Evolutionary conservation across 2,113 vertebrate species (phyloP), one percentile per base, ranked within the genome.

Genomic region (Ameiurus melas): DNA sequence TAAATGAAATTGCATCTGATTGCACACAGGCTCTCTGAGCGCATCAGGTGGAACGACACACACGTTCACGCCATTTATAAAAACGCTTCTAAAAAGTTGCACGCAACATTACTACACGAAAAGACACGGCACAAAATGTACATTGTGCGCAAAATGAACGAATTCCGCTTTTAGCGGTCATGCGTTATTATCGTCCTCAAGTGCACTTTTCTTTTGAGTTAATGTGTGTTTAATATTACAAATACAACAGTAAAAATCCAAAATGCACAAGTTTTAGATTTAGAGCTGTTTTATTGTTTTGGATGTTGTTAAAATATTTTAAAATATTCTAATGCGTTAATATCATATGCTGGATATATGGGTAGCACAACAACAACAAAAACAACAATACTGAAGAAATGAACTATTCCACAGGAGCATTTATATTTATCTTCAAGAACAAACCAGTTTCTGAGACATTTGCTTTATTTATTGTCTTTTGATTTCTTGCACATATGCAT

Each of bases 31-130:
- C 9, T 36, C 3, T 70, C 47, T 33, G n/a, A 17, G 51, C 51
- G 84, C 84, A 85, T 85, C 84, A 85, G 68, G 84, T 85, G 68
- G 20, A 70, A 70, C 7, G 13, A 39, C 39, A 83, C 57, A 36
- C 57, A 83, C 57, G 43, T 39, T 3, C 73, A 70, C 66, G 17
- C 6, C 4, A 2, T 47, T 43, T 4, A 22, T 43, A 7, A 78
- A 75, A 12, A 27, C 13, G 43, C 20, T 13, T 4, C 10, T 5
- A 12, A 77, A 77, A 77, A n/a, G 43, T 51, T 78, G 14, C 0
- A 14, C 22, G 7, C 43, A 5, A 27, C 27, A 51, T 78, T 33
- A 20, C 1, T 5, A 14, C 14, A 57, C 17, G 4, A 22, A 36
- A 60, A 39, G 1, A 13, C 1, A 13, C 0, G 0, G 5, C 47